Evolutionary conservation across 2,113 vertebrate species (phyloP), one percentile per base, ranked within the genome.

Genomic region (Stictonetta naevosa): DNA sequence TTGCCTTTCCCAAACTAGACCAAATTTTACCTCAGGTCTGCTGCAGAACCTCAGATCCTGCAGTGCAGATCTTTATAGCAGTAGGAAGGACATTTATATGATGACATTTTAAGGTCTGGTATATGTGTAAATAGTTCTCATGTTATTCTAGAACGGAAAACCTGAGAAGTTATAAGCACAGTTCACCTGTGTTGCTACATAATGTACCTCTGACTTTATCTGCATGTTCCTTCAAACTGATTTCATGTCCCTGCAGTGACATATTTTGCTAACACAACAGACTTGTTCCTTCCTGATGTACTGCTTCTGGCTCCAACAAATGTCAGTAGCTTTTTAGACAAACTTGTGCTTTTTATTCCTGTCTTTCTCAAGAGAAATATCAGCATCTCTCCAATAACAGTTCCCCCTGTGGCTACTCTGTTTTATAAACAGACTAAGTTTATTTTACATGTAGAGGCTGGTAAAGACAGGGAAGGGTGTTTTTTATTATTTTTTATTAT

Each of bases 241-340:
- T 93, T 94, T 96, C 86, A 52, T 96, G 66, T 94, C 69, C 86
- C 90, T 93, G 80, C 77, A 96, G 83, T 94, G 93, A 89, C 88
- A 94, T 96, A 76, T 97, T 93, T 94, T 96, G 90, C 82, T 97
- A 96, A 94, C 95, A 95, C 58, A 92, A 94, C 95, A 95, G 92
- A 95, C 88, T 91, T 94, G 69, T 93, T 96, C 93, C 77, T 95
- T 94, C 80, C 77, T 0, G 59, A 93, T 80, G 73, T 94, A 81
- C 69, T 82, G 88, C 92, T 96, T 95, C 92, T 95, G 90, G 88
- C 88, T 96, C 77, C 83, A 94, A 85, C 77, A 95, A 96, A 96
- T 93, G 92, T 95, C 95, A 96, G 93, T 75, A 84, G 86, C 69
- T 85, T 95, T 96, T 96, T 76, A 95, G 95, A 92, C 88, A 95